A percentile compares a stretch with the other conserved stretches of the same genome.
Evolutionary conservation across 2,113 vertebrate genomes (phyloP).

Genomic region (Apteryx mantelli): DNA sequence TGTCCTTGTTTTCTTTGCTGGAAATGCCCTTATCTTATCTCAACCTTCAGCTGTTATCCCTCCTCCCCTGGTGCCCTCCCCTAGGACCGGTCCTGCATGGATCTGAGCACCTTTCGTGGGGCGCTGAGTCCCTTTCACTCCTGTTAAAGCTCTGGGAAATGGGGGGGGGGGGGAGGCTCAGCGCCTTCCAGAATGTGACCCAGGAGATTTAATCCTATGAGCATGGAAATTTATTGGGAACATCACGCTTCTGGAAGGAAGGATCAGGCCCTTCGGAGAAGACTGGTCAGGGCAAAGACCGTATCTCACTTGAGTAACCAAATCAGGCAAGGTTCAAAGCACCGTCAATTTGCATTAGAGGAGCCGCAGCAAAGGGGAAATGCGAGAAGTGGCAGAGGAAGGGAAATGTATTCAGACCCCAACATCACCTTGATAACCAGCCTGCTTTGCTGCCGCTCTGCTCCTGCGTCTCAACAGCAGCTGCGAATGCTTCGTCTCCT

Average conservation of each 20-base stretch:
- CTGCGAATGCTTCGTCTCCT: rapidly evolving
- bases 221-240: not conserved
- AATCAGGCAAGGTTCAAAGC: slow-evolving; percentile 1
- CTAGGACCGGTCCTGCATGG: not conserved
- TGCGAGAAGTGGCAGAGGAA: not conserved
- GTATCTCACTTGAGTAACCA: not conserved
- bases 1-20: not conserved
- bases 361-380: not conserved
- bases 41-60: not conserved
- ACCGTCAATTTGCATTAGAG: not conserved
- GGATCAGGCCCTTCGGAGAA: not conserved
- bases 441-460: rapidly evolving
- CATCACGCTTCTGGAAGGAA: rapidly evolving
- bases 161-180: not conserved
- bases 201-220: not conserved
- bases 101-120: not conserved
- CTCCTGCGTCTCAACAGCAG: too few relatives aligned
- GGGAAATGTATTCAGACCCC: not conserved
- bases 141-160: not conserved
- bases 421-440: not conserved
- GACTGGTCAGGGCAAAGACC: not conserved
- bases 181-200: not conserved
- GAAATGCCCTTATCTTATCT: not conserved
- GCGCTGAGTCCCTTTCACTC: not conserved
- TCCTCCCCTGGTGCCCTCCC: not conserved